These are phyloP conservation scores for Hippocampus barbouri DNA, from an alignment of 2,113 vertebrate genomes.

Conservation along the genomic window DNA sequence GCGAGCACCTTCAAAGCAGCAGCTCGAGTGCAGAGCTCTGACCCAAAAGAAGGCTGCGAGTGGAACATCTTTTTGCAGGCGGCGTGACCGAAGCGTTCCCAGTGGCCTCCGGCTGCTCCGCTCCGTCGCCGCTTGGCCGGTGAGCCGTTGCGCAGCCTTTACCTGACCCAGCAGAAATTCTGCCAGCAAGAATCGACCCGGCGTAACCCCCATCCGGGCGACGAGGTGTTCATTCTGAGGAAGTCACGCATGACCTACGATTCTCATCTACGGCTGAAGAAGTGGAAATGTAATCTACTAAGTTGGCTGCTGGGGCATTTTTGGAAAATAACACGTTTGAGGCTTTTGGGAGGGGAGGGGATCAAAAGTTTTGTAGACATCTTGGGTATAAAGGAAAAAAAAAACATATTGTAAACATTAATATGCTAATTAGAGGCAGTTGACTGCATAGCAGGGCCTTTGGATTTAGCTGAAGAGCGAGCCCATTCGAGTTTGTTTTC, in stretches of 20 bases:
- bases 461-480: too few species aligned
- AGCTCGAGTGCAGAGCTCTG: neutral
- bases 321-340: neutral
- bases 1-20: neutral
- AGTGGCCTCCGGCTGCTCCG: neutral
- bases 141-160: neutral
- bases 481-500: too few species aligned
- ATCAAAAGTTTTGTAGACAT: too few species aligned
- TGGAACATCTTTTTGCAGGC: neutral
- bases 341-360: too few species aligned
- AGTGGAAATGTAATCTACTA: neutral
- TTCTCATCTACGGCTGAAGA: neutral
- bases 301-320: neutral
- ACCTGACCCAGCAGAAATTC: neutral
- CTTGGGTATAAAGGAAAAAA: too few species aligned
- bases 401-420: too few species aligned
- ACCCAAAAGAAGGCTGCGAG: neutral
- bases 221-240: neutral
- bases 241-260: neutral
- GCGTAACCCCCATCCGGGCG: neutral
- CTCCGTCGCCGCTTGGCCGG: neutral
- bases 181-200: neutral
- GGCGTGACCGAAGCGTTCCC: neutral
- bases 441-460: too few species aligned
- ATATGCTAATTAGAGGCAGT: too few species aligned